These are phyloP conservation scores for Apostichopus japonicus DNA, from an alignment of 35 echinoderm and acorn worm species.

Conservation along the genomic window DNA sequence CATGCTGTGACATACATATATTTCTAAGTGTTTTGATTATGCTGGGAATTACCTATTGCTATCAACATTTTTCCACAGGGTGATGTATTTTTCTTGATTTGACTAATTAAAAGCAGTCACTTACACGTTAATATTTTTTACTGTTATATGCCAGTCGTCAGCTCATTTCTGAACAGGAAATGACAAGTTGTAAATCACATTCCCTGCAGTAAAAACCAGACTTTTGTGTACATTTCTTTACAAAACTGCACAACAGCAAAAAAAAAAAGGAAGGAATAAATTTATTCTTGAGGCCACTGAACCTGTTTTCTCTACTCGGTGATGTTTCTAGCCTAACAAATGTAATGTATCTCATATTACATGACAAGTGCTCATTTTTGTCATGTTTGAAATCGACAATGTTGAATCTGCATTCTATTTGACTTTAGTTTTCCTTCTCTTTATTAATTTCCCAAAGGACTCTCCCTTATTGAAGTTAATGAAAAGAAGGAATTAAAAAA, in stretches of 20 bases:
- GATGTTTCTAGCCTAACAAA: neutral
- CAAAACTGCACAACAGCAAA: neutral
- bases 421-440: neutral
- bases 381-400: constrained; percentile 4
- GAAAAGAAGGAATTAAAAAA: neutral
- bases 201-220: neutral
- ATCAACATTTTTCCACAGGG: neutral
- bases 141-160: neutral
- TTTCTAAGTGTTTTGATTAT: neutral
- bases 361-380: neutral
- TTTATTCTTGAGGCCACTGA: neutral
- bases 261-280: neutral
- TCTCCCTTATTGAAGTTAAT: neutral
- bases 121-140: neutral
- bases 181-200: neutral
- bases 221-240: too few relatives aligned
- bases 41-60: neutral
- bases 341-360: constrained; percentile 7
- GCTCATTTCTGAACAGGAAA: neutral
- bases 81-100: neutral
- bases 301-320: neutral
- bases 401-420: neutral
- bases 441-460: neutral
- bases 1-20: neutral
- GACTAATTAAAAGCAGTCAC: neutral